Evolutionary conservation across 2,797 vertebrate species (phyloP).

Genomic region (Erethizon dorsatum): DNA sequence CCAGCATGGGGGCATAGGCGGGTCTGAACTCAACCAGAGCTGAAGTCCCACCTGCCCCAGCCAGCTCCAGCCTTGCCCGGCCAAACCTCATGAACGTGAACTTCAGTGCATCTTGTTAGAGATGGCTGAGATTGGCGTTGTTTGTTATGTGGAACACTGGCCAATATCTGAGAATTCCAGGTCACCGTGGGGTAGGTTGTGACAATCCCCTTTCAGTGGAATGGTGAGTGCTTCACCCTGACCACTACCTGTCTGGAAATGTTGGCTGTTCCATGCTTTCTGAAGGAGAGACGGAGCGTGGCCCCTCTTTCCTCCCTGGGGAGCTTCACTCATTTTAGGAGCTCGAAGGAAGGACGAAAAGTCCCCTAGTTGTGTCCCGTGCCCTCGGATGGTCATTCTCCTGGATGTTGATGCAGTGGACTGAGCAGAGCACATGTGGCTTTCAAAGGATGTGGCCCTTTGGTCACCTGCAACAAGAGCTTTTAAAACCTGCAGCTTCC

Average conservation of each 20-base stretch:
- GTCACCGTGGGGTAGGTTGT: not conserved
- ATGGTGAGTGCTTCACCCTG: not conserved
- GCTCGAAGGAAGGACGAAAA: not conserved
- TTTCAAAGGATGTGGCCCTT: not conserved
- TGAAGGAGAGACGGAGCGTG: not conserved
- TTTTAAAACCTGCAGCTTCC: not conserved
- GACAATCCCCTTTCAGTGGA: not conserved
- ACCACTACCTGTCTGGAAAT: not conserved
- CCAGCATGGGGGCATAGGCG: not conserved
- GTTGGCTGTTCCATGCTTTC: not conserved
- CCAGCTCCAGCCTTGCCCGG: not conserved
- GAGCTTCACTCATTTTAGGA: not conserved
- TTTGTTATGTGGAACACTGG: not conserved
- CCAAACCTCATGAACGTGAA: not conserved
- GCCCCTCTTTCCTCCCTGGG: not conserved
- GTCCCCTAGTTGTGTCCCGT: not conserved
- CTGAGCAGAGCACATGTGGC: not conserved
- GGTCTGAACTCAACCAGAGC: not conserved
- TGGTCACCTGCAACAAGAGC: not conserved
- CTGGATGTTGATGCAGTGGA: not conserved
- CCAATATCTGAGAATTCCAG: not conserved
- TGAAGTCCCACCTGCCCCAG: not conserved
- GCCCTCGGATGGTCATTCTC: not conserved
- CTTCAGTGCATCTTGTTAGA: not conserved
- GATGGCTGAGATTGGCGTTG: not conserved